Base-by-base conservation (phyloP, 2,797 vertebrate species). In the Macropus fuliginosus region DNA sequence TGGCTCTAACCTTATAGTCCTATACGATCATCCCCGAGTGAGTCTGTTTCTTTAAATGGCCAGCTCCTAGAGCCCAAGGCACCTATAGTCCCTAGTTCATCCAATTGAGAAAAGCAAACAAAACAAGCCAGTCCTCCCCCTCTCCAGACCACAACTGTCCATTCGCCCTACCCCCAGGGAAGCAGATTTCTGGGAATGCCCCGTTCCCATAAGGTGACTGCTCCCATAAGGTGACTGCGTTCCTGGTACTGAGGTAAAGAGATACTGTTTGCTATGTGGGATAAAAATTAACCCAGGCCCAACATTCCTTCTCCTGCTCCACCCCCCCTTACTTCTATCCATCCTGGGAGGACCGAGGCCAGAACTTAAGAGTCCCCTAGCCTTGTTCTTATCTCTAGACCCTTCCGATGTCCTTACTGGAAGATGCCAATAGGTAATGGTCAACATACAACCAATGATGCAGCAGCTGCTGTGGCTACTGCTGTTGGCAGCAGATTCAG, bases 201-300 rank as follows among this genome's bases (percentile, higher is more conserved):
- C 91, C 94, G 96, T 97, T 96, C 91, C 96, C 96, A 97, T 95
- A 96, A 95, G 96, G 95, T 55, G 89, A 96, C 95, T 94, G 27
- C 93, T 96, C 91, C 96, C 96, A 97, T 95, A 96, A 95, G 96
- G 95, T 55, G 89, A 96, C 95, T 94, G 27, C 93, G 97, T 98
- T 97, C 96, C 97, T 94, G 97, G 97, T 95, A 98, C 81, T 95
- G 92, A 97, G 96, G 95, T 10, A 91, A 31, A n/a, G 95, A 62
- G 94, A 96, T 74, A 95, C 92, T 97, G 96, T 98, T 97, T 98
- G 97, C 96, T 98, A 95, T 94, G 0, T 52, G 92, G 81, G 96
- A 95, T 66, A 98, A 98, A 98, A 96, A 97, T 98, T 98, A 98
- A 98, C 97, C 95, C 93, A 91, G 95, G 3, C 59, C 94, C 87